Evolutionary conservation across 2,888 invertebrate species (phyloP), one percentile per base, ranked within the genome.

Genomic region (Malachius bipustulatus): DNA sequence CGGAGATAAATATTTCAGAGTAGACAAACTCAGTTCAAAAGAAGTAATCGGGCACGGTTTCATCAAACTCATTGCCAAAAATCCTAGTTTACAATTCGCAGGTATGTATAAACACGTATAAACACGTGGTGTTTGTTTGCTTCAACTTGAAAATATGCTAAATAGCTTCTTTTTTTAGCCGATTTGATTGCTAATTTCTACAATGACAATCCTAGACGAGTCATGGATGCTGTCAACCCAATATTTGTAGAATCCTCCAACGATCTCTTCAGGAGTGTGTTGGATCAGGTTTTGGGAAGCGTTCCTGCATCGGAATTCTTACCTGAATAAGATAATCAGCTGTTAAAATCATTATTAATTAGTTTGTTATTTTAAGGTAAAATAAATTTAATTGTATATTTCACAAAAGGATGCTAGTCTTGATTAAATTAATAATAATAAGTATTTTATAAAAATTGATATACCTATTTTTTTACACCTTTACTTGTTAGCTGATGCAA

Each of bases 141-240:
- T 36, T 31, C 59, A 59, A n/a, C n/a, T n/a, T n/a, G n/a, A n/a
- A n/a, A n/a, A n/a, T n/a, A n/a, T n/a, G n/a, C 15, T 11, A 31
- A 32, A 26, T 28, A 38, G 49, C 49, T 41, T 58, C 53, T 16
- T 26, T 1, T 40, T 41, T 11, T 64, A 81, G 81, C 78, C 31
- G 64, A 72, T 35, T 70, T 79, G 16, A 78, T 79, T n/a, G 67
- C 69, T 1, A 65, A 69, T 3, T 81, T 81, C 65, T 78, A 77
- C 67, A 78, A 80, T 49, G 69, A 73, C 39, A 78, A 77, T 50
- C 73, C 77, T 1, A 64, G 71, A 33, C 61, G 73, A 4, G 71
- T 80, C 3, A 59, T 80, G 57, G 77, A 80, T 44, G 73, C 80
- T 31, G 61, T 80, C 26, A 75, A 69, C 51, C 81, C 81, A 0